phyloP scores from a whole-genome alignment of 2,797 vertebrate species.

The Phrynocephalus vlangalii region DNA sequence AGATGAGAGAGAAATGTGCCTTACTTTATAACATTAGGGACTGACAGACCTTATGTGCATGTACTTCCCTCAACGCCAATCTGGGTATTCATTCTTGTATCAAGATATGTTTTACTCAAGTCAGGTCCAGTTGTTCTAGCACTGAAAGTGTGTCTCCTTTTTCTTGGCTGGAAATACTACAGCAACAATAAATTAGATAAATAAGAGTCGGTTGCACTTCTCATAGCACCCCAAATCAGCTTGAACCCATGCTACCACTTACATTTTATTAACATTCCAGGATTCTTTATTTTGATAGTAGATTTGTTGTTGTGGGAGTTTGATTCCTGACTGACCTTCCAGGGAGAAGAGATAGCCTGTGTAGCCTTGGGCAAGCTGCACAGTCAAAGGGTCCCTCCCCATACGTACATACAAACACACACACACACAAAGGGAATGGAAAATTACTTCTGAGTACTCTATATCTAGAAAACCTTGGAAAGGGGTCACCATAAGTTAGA shows the following conservation, averaged over 20 bases:
- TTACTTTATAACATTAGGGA: conserved; percentile 1
- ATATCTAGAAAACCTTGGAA: no score
- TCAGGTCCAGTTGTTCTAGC: no score
- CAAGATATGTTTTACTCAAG: not conserved
- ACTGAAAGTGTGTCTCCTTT: not conserved
- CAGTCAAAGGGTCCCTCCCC: no score
- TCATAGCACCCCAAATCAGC: not conserved
- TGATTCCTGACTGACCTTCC: no score
- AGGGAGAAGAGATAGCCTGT: no score
- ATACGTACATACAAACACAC: no score
- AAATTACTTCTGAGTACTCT: no score
- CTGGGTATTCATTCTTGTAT: not conserved
- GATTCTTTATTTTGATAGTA: no score
- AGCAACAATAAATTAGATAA: not conserved
- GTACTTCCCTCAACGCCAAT: not conserved
- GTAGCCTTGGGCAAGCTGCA: no score
- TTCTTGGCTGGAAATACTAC: not conserved
- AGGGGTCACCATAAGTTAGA: no score
- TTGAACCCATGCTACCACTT: not conserved
- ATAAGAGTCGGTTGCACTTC: not conserved
- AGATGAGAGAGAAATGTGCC: not conserved
- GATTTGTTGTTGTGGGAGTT: not conserved
- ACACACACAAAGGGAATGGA: no score
- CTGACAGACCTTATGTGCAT: not conserved
- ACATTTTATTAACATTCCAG: not conserved